Evolutionary conservation across 2,888 invertebrate species (phyloP).

Genomic region (Dusona sp.): DNA sequence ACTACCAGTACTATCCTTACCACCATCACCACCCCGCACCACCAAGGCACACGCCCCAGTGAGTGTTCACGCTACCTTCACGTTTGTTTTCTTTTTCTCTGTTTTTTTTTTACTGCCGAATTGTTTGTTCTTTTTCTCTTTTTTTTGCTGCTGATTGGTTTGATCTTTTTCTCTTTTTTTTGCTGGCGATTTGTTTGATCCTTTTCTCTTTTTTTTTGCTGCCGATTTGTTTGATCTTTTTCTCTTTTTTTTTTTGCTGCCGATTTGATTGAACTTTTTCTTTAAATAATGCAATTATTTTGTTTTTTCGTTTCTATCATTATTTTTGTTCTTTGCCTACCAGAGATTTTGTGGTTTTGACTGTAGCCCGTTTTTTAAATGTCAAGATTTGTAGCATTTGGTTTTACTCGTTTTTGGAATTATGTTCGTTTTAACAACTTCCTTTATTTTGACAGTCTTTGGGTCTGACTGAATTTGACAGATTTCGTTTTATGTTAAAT

Average conservation of each 20-base stretch:
- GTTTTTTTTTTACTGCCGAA: neutral
- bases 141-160: neutral
- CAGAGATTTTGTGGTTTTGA: neutral
- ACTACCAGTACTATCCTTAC: conserved; percentile 89
- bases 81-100: conserved; percentile 74
- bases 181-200: neutral
- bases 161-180: conserved; percentile 21
- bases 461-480: too few relatives aligned
- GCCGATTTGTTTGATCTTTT: conserved; percentile 2
- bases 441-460: too few relatives aligned
- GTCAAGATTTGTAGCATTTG: too few relatives aligned
- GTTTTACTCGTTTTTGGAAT: too few relatives aligned
- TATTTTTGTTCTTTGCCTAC: neutral
- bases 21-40: conserved; percentile 87
- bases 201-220: conserved; percentile 15
- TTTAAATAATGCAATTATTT: too few relatives aligned
- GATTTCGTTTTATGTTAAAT: too few relatives aligned
- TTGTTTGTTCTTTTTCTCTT: conserved; percentile 19
- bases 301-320: too few relatives aligned
- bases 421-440: too few relatives aligned
- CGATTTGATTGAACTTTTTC: neutral
- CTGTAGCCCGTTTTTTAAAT: neutral
- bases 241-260: neutral
- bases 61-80: conserved; percentile 86
- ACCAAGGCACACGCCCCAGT: conserved; percentile 86